Evolutionary conservation across 2,888 invertebrate species (phyloP), one percentile per base, ranked within the genome.

Genomic region (Chalcosyrphus nemorum): DNA sequence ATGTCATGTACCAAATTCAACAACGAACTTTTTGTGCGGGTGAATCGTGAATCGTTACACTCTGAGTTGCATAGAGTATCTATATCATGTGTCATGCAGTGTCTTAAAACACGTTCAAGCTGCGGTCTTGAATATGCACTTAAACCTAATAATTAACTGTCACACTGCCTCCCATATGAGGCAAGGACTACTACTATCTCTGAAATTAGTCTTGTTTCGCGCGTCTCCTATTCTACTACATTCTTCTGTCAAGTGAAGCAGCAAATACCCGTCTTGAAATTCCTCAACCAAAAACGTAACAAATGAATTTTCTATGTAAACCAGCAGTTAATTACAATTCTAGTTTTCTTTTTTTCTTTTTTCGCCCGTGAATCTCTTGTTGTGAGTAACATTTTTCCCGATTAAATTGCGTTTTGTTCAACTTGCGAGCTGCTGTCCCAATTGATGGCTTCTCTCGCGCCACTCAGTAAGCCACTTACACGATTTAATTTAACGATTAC

Each of bases 391-490:
- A n/a, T 29, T 15, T 38, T 38, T 65, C 38, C 65, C 5, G 21
- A 17, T 50, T 24, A 54, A 38, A 45, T 52, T n/a, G n/a, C 27
- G 29, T 38, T 24, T 65, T 65, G 24, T 11, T 19, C 19, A 21
- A 85, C 85, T 86, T 86, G 75, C 81, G 68, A 86, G 56, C 80
- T 86, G 78, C 57, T 54, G 59, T 70, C 81, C 59, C 72, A 81
- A 61, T 71, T 80, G 76, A 65, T 56, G 68, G 35, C 52, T 82
- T 66, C 59, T 70, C 59, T 70, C 4, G 4, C 45, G 86, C 86
- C 86, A 81, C 81, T 47, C 75, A 75, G 41, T 63, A 50, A 50
- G 50, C 76, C 70, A 76, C 68, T 81, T 81, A 70, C 57, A 59
- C 76, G 68, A 68, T 75, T 81, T 63, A 81, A 75, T 63, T 59